Percentiles rank a stretch among this genome's conserved stretches.
Conservation (phyloP, 2,888 invertebrate genomes). For the Cryptosula pallasiana region DNA sequence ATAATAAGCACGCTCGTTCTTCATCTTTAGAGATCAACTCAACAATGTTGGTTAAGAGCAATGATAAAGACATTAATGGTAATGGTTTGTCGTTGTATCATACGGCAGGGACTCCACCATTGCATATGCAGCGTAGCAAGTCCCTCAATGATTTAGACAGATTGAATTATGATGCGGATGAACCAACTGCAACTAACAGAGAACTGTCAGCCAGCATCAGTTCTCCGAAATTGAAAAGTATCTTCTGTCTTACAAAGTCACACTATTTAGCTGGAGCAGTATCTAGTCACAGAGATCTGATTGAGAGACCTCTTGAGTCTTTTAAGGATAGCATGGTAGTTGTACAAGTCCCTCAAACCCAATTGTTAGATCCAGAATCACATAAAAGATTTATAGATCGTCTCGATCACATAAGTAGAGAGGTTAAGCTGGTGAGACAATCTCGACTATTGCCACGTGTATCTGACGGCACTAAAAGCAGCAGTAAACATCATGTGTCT, state of each 20-base stretch:
- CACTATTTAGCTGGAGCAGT: neutral
- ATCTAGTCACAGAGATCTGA: neutral
- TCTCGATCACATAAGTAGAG: neutral
- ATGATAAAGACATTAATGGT: neutral
- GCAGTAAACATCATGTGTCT: neutral
- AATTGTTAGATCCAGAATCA: neutral
- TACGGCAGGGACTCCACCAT: neutral
- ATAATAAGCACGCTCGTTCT: too few relatives aligned
- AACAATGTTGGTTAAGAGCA: too few relatives aligned
- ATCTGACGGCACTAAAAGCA: neutral
- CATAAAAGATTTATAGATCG: neutral
- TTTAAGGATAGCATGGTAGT: neutral
- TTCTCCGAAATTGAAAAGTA: neutral
- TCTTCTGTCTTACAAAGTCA: neutral
- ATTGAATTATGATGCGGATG: too few relatives aligned
- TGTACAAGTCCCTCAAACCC: neutral
- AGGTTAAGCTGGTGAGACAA: neutral
- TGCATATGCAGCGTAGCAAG: neutral
- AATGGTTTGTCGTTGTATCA: neutral
- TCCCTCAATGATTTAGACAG: neutral
- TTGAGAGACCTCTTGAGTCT: neutral
- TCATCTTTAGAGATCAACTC: too few relatives aligned
- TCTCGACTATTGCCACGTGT: neutral
- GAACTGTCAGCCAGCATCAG: neutral
- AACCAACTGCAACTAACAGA: neutral